phyloP scores from a whole-genome alignment of 2,113 vertebrate genomes.

The Struthidea cinerea region DNA sequence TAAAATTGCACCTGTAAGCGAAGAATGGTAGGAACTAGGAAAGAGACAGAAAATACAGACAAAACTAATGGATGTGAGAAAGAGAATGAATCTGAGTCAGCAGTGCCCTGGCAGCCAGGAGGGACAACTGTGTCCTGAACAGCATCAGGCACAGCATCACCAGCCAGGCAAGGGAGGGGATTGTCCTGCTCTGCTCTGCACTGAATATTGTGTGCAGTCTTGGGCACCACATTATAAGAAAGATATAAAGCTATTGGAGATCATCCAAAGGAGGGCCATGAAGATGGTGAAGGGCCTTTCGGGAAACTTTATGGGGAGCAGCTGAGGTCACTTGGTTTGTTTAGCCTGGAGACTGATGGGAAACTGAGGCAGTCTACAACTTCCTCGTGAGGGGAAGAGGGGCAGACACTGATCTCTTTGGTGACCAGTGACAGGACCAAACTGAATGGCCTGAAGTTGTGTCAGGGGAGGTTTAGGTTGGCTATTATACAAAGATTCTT shows the following conservation, averaged over 20 bases:
- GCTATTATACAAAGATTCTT: not conserved
- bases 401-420: no score
- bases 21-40: not conserved
- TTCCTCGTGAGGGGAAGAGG: not conserved
- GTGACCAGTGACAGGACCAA: no score
- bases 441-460: not conserved
- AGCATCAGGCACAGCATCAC: fast-evolving
- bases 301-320: not conserved
- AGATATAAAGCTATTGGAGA: not conserved
- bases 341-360: not conserved
- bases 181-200: not conserved
- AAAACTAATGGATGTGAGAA: not conserved
- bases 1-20: not conserved
- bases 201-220: not conserved
- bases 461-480: not conserved
- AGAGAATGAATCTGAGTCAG: not conserved
- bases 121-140: not conserved
- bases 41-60: not conserved
- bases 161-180: not conserved
- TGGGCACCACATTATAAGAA: not conserved
- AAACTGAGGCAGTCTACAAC: not conserved
- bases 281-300: not conserved
- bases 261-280: not conserved
- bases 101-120: not conserved
- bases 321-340: not conserved